phyloP scores from a whole-genome alignment of 2,797 vertebrate genomes.

The Xiphophorus birchmanni region DNA sequence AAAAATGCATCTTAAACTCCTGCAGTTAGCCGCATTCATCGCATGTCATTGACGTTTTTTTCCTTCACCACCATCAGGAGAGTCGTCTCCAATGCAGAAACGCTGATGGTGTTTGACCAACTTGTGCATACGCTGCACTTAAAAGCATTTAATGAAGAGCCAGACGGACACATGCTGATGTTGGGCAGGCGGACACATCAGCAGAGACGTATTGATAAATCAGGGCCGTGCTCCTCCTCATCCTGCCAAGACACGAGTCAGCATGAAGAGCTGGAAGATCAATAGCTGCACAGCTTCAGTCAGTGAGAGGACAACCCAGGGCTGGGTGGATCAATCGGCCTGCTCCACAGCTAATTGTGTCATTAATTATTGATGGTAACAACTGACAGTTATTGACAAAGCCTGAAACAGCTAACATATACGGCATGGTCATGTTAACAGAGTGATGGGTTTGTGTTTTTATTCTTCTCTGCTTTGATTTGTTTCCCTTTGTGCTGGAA shows the following conservation, averaged over 20 bases:
- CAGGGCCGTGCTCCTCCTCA: slow-evolving; percentile 8
- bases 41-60: background rate
- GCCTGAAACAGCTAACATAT: slow-evolving; percentile 25
- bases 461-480: background rate
- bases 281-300: slow-evolving; percentile 49
- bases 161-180: background rate
- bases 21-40: background rate
- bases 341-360: slow-evolving; percentile 66
- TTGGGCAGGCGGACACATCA: slow-evolving; percentile 1
- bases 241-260: slow-evolving; percentile 36
- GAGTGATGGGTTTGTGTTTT: background rate
- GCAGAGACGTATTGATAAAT: slow-evolving; percentile 28
- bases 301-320: slow-evolving; percentile 29
- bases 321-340: slow-evolving; percentile 36
- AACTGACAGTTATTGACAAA: slow-evolving; percentile 56
- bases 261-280: slow-evolving; percentile 55
- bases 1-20: background rate
- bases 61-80: background rate
- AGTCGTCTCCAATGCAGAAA: background rate
- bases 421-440: slow-evolving; percentile 9
- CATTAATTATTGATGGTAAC: slow-evolving; percentile 74
- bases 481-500: background rate
- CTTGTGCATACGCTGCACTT: slow-evolving; percentile 4
- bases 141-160: slow-evolving; percentile 16
- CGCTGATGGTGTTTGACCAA: slow-evolving; percentile 1